Conservation (phyloP, 2,888 invertebrate species). For the Erpobdella octoculata region DNA sequence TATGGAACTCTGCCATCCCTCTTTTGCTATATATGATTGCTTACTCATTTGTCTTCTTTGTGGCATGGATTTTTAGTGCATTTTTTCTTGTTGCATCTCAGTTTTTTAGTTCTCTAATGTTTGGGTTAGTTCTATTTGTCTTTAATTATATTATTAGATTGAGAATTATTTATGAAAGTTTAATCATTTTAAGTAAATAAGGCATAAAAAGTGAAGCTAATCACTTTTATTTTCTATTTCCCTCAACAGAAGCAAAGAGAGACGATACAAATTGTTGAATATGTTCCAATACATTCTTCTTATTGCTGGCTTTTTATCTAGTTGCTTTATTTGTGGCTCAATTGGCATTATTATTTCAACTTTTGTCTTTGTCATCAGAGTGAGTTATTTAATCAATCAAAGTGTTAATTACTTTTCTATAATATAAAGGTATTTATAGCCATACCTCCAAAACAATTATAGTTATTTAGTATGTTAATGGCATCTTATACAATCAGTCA, state of each 20-base stretch:
- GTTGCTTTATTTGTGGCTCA: slow-evolving; percentile 32
- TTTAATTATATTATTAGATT: neutral
- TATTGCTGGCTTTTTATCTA: slow-evolving; percentile 8
- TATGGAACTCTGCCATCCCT: slow-evolving; percentile 36
- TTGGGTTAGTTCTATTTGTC: slow-evolving; percentile 12
- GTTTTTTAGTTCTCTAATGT: neutral
- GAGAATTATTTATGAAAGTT: no score
- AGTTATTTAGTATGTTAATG: no score
- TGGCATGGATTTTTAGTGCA: slow-evolving; percentile 22
- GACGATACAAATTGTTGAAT: neutral
- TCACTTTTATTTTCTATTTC: no score
- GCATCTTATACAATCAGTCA: no score
- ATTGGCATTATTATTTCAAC: slow-evolving; percentile 30
- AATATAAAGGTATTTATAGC: no score
- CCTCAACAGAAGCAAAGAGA: neutral
- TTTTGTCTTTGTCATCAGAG: slow-evolving; percentile 32
- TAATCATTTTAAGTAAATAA: no score
- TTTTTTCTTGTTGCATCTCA: slow-evolving; percentile 12
- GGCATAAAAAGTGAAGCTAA: no score
- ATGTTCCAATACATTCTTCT: slow-evolving; percentile 28
- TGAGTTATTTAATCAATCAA: no score
- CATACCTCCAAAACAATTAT: no score
- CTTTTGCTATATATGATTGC: slow-evolving; percentile 35
- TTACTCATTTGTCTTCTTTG: slow-evolving; percentile 32
- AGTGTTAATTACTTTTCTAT: no score